Percentiles rank a stretch among this genome's conserved stretches.
Evolutionary conservation across 2,797 vertebrate species (phyloP).

Genomic region (Xenopus petersii): DNA sequence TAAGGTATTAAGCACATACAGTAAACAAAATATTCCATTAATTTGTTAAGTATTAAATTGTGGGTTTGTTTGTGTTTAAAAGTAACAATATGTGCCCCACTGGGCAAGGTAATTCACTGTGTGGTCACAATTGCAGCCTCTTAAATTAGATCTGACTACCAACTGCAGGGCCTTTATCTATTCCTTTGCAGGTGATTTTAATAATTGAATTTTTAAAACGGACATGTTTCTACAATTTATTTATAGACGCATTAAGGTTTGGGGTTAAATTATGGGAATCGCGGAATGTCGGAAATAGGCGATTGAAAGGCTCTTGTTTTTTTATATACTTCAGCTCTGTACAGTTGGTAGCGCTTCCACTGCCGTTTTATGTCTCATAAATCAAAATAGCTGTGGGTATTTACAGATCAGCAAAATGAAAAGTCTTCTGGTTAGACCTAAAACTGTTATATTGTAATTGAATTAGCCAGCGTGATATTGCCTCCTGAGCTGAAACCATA

Average conservation of each 20-base stretch:
- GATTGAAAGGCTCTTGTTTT: constrained; percentile 54
- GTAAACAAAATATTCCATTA: no score
- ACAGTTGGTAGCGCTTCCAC: constrained; percentile 26
- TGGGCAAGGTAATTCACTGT: background rate
- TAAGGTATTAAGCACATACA: no score
- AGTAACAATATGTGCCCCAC: constrained; percentile 6
- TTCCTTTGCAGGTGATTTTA: constrained; percentile 19
- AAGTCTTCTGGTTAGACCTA: constrained; percentile 43
- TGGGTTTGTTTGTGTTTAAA: background rate
- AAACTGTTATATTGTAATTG: constrained; percentile 49
- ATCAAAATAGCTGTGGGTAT: constrained; percentile 51
- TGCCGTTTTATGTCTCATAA: constrained; percentile 53
- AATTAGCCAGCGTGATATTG: constrained; percentile 51
- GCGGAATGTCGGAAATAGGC: constrained; percentile 47
- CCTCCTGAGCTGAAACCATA: constrained; percentile 49
- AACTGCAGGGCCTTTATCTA: constrained; percentile 8
- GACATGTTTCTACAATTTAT: constrained; percentile 8
- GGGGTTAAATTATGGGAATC: constrained; percentile 55
- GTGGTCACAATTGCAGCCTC: constrained; percentile 5
- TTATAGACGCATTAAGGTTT: constrained; percentile 49
- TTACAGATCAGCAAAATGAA: constrained; percentile 49
- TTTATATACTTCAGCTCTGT: constrained; percentile 56
- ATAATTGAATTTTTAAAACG: constrained; percentile 20
- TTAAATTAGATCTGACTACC: constrained; percentile 17
- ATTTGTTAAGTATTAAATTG: no score